Base-by-base conservation (phyloP, 1,140 invertebrate species). In the Sitodiplosis mosellana region DNA sequence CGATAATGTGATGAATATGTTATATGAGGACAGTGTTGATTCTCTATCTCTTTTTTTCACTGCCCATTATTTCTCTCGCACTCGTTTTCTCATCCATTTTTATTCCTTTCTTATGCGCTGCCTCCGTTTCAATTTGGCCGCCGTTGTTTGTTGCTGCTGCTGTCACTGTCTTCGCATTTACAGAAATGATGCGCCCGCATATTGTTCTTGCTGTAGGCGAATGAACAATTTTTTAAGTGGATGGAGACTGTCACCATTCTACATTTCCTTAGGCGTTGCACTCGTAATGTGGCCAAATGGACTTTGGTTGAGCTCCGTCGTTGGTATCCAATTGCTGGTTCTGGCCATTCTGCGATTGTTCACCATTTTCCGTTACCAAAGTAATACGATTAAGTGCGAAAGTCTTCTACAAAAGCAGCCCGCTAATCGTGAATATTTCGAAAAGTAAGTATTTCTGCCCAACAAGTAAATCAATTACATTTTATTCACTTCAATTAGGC, bases 261-360 rank as follows among this genome's bases (percentile, higher is more conserved):
- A 63, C 52, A 52, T 59, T 38, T 53, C 52, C 42, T 48, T 61
- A 46, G 60, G 59, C 45, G 53, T 56, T 45, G 54, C 55, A 20
- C 49, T 63, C 22, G 54, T 60, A 41, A 44, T 63, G 33, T 61
- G 56, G 52, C 60, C 60, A 3, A 59, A 63, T 47, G 60, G 60
- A 62, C 50, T 63, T 19, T 63, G 60, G 60, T 52, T 63, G 33
- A 63, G 60, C 47, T 60, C 62, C 55, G 60, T 63, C 37, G 57
- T 59, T 44, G 60, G 60, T 8, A 53, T 59, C 50, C 51, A 62
- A 49, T 49, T 63, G 10, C 52, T 59, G 12, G 46, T 63, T 1
- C 51, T 63, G 34, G 59, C 60, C 1, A 38, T 59, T 33, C 48
- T 63, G n/a, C 53, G 60, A 34, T 52, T 63, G 10, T 55, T 56